Conservation (phyloP, 1,140 invertebrate genomes). For the Druon quercuslanigerum region DNA sequence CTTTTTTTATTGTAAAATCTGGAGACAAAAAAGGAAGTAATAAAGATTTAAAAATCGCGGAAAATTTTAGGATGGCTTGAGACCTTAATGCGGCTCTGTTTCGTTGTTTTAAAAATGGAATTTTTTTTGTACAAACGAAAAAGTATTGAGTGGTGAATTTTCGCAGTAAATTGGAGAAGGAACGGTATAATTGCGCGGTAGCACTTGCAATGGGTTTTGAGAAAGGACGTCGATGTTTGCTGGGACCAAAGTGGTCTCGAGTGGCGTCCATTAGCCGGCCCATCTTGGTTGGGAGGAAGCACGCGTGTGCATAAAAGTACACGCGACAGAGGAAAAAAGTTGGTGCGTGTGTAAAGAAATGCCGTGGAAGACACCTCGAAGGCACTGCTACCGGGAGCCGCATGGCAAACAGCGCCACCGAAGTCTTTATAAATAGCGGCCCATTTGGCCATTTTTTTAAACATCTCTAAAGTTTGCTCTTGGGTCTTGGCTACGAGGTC, state of each 20-base stretch:
- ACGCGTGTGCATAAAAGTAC: conserved; percentile 60
- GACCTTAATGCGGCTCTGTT: too few relatives aligned
- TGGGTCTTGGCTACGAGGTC: conserved; percentile 6
- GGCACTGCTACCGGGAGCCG: conserved; percentile 67
- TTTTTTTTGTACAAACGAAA: not conserved
- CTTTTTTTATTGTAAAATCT: too few relatives aligned
- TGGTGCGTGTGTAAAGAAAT: conserved; percentile 71
- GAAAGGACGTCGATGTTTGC: conserved; percentile 72
- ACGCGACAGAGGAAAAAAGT: conserved; percentile 56
- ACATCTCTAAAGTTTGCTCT: conserved; percentile 32
- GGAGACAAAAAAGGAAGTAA: too few relatives aligned
- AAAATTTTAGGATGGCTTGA: too few relatives aligned
- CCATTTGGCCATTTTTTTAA: conserved; percentile 60
- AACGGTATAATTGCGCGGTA: conserved; percentile 36
- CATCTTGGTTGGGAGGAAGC: conserved; percentile 52
- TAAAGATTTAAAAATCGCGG: too few relatives aligned
- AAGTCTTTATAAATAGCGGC: conserved; percentile 62
- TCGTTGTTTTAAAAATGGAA: too few relatives aligned
- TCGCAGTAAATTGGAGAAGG: not conserved
- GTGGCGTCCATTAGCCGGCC: conserved; percentile 72
- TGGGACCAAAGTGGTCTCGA: conserved; percentile 72
- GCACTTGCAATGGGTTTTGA: conserved; percentile 68
- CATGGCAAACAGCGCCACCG: conserved; percentile 62
- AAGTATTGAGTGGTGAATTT: not conserved
- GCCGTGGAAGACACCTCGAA: conserved; percentile 70